A percentile compares a stretch with the other conserved stretches of the same genome.
phyloP scores from a whole-genome alignment of 2,888 invertebrate genomes.

The Crematogaster levior region DNA sequence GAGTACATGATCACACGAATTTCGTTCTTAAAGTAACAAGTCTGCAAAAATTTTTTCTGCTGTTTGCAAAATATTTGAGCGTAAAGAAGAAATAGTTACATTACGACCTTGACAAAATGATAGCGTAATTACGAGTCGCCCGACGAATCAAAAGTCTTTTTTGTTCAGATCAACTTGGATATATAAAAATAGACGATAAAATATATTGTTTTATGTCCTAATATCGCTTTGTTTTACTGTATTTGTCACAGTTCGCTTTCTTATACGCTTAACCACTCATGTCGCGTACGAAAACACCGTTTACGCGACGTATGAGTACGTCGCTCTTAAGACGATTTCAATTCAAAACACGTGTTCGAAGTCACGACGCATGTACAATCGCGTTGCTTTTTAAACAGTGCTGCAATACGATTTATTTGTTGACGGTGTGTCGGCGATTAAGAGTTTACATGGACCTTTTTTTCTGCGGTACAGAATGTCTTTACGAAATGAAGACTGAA shows the following conservation, averaged over 20 bases:
- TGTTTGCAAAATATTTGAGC: neutral
- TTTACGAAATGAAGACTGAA: too few species aligned
- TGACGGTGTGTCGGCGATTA: too few species aligned
- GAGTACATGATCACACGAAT: too few species aligned
- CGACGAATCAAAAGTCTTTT: neutral
- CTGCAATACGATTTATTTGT: conserved; percentile 16
- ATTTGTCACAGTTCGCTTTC: conserved; percentile 4
- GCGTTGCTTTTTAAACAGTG: neutral
- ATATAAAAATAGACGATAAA: too few species aligned
- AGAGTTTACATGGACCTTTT: neutral
- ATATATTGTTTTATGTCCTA: neutral
- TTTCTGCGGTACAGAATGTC: neutral
- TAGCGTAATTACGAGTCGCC: neutral
- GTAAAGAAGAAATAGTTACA: neutral
- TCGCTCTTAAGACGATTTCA: conserved; percentile 12
- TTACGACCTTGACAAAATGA: conserved; percentile 32
- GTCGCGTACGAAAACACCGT: conserved; percentile 14
- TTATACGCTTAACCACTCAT: neutral
- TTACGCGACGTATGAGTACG: conserved; percentile 13
- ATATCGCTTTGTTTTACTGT: neutral
- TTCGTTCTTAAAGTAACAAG: neutral
- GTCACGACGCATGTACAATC: conserved; percentile 2
- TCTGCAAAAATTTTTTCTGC: neutral
- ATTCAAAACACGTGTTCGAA: conserved; percentile 50
- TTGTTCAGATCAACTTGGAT: neutral